Evolutionary conservation across 1,140 invertebrate genomes (phyloP), one percentile per base, ranked within the genome.

Genomic region (Asobara japonica): DNA sequence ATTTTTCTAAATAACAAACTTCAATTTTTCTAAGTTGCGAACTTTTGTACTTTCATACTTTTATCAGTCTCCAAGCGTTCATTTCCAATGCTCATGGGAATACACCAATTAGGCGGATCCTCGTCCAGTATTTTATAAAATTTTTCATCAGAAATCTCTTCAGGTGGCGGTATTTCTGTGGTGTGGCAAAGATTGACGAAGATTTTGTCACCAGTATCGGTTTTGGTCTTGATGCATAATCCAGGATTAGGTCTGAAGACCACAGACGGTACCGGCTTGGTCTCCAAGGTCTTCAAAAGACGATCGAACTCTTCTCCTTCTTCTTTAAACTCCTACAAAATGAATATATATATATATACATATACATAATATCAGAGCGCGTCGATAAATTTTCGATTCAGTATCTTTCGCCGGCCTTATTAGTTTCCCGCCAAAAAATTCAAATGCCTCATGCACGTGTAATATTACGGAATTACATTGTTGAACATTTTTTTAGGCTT

Each of bases 51-150:
- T 6, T 68, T 13, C 11, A 29, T 74, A 85, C 84, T 68, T 85
- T 95, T 97, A 83, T 97, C 96, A 22, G 88, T 84, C 80, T 96
- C 95, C 11, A 88, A 87, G 76, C 93, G 92, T 51, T 93, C 90
- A 80, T 93, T 91, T 0, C 95, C 95, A 75, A 97, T 93, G 81
- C 95, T 96, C 93, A 97, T 94, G 1, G 96, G 96, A 48, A 97
- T 91, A 64, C 92, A 87, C 82, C 92, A 97, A 4, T 90, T 90
- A 0, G 92, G 89, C 68, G 92, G 90, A 65, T 95, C 92, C 1
- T 93, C 92, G 69, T 92, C 90, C 18, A 96, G 79, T 56, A 95
- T 90, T 64, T 91, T 86, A 62, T 92, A 80, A 0, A 97, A 85
- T 80, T 95, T 90, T 74, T 91, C 89, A 83, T 96, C 94, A 3